Conservation (phyloP, 2,797 vertebrate genomes). For the Poecilia velifera region DNA sequence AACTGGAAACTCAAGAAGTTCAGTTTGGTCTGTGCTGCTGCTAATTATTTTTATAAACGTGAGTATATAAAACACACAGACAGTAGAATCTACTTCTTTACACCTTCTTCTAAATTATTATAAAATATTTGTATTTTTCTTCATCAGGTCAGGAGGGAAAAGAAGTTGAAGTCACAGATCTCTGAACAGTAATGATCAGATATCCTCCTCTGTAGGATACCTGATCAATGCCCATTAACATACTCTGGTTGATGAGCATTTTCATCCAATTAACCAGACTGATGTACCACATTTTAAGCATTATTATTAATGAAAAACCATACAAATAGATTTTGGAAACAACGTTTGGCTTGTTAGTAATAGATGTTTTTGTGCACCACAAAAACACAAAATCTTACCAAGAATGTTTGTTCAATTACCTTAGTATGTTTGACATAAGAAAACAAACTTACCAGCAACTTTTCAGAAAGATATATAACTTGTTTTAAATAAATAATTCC, state of each 20-base stretch:
- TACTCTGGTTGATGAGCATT: background rate
- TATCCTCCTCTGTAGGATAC: background rate
- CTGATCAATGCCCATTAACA: too few relatives aligned
- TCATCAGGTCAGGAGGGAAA: background rate
- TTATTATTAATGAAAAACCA: background rate
- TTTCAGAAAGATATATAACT: too few relatives aligned
- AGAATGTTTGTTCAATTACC: too few relatives aligned
- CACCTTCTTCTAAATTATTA: background rate
- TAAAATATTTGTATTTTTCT: background rate
- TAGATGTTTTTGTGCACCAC: background rate
- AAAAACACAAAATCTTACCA: too few relatives aligned
- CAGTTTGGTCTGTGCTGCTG: background rate
- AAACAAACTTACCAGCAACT: too few relatives aligned
- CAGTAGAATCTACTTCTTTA: background rate
- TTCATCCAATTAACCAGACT: background rate
- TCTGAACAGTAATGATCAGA: background rate
- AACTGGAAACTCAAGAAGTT: background rate
- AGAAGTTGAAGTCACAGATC: background rate
- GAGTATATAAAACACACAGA: background rate
- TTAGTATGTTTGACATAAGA: too few relatives aligned
- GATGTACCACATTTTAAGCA: background rate
- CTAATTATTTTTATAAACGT: background rate
- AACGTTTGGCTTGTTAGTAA: background rate
- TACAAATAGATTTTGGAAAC: background rate
- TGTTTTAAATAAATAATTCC: too few relatives aligned